Base-by-base conservation (phyloP, 2,113 vertebrate genomes). In the Calonectris borealis region DNA sequence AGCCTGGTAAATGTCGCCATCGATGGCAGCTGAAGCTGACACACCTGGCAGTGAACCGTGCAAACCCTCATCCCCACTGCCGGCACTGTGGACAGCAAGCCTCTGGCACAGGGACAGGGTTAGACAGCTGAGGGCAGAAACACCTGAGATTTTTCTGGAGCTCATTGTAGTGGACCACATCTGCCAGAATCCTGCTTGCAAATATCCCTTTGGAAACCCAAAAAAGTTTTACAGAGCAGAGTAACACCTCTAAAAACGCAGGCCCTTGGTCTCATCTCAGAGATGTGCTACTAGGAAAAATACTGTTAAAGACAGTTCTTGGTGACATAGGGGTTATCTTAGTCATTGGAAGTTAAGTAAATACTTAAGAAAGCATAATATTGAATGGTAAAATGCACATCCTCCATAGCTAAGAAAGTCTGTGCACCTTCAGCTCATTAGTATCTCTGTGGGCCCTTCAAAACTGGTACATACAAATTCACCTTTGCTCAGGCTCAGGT, bases 11-110 rank as follows among this genome's bases (percentile, higher is more conserved):
- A 36, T 21, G 55, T 1, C 12, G 1, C 25, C 48, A 40, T 31
- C 2, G 1, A 36, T 2, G 3, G 46, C 17, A 32, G 18, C 11
- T 10, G 26, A 36, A 73, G 52, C 22, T 51, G 40, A 21, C 24
- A 40, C 7, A 38, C 7, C 31, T 49, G n/a, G 6, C 0, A 2
- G 24, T 16, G 58, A 77, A n/a, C 40, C 1, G 3, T 1, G 1
- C 38, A 75, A 86, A 46, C 21, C 24, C 1, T 0, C 10, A 73
- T 11, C 40, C 24, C 64, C 0, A 0, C 57, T 60, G 70, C 24
- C 2, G 0, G 18, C 25, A 10, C 14, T 21, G 42, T 0, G 6
- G 22, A 13, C 34, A 26, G 26, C 13, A 52, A 58, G 24, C 22
- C 32, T 36, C 36, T 20, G 27, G 34, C 18, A 3, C 3, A 8